These are phyloP conservation scores for Cremastinae sp. DNA, from an alignment of 2,888 invertebrate species.

Conservation along the genomic window DNA sequence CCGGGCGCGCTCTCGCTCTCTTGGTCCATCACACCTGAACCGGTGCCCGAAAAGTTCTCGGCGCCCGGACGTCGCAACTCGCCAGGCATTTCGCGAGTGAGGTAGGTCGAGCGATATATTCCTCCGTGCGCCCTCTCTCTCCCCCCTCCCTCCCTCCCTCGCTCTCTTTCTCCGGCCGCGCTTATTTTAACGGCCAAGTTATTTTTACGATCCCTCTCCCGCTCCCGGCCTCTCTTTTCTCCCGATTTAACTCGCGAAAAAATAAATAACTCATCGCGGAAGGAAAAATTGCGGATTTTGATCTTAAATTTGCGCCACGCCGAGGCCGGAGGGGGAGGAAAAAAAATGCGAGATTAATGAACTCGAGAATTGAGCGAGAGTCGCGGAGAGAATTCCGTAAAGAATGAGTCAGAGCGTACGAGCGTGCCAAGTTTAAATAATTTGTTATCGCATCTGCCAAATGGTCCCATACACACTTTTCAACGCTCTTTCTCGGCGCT, in stretches of 20 bases:
- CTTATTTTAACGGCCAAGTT: slow-evolving; percentile 56
- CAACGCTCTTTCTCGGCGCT: too few species aligned
- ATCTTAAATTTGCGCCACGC: not conserved
- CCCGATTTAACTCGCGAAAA: not conserved
- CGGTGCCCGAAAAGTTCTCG: slow-evolving; percentile 55
- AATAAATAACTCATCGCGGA: slow-evolving; percentile 11
- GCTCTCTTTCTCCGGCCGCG: not conserved
- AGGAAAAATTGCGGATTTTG: slow-evolving; percentile 5
- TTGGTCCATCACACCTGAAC: slow-evolving; percentile 52
- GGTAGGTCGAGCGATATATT: slow-evolving; percentile 59
- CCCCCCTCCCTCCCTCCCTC: not conserved
- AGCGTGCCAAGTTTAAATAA: too few species aligned
- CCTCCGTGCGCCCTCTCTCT: slow-evolving; percentile 19
- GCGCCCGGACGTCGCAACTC: slow-evolving; percentile 61
- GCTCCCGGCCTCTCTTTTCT: slow-evolving; percentile 6
- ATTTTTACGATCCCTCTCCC: slow-evolving; percentile 43
- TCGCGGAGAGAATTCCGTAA: not conserved
- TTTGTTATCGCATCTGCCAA: too few species aligned
- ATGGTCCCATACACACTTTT: not conserved
- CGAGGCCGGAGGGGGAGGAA: not conserved
- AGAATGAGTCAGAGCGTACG: too few species aligned
- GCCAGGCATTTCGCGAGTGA: slow-evolving; percentile 61
- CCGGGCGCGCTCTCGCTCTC: slow-evolving; percentile 5
- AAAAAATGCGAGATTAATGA: slow-evolving; percentile 17
- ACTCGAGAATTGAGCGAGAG: not conserved